phyloP scores from a whole-genome alignment of 1,140 invertebrate genomes.

The Polypedilum pembai region DNA sequence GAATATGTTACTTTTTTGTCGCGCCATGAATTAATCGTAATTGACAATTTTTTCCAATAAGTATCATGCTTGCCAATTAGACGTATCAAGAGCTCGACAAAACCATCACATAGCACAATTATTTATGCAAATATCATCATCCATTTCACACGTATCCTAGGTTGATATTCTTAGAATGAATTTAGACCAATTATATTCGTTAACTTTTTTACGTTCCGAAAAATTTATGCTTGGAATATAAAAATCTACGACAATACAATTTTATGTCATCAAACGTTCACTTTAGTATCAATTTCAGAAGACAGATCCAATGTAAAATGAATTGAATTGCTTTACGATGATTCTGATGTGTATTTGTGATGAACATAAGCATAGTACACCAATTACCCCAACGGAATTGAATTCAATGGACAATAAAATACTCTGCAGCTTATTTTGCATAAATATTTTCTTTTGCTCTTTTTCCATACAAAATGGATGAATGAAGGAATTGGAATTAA shows the following conservation, averaged over 20 bases:
- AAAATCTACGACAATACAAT: neutral
- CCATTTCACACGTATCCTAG: neutral
- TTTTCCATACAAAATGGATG: neutral
- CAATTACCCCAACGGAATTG: neutral
- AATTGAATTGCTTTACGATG: neutral
- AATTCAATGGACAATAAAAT: constrained; percentile 4
- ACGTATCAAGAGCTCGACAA: too few relatives aligned
- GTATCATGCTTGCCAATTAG: too few relatives aligned
- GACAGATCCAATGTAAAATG: neutral
- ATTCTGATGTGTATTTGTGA: neutral
- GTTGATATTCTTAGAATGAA: neutral
- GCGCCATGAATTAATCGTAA: too few relatives aligned
- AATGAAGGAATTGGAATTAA: too few relatives aligned
- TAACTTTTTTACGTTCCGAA: too few relatives aligned
- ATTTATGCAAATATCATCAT: neutral
- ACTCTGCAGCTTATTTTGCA: neutral
- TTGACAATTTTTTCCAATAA: too few relatives aligned
- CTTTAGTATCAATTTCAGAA: constrained; percentile 12
- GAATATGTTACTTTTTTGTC: too few relatives aligned
- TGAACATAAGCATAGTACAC: too few relatives aligned
- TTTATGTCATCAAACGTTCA: neutral
- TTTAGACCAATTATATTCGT: too few relatives aligned
- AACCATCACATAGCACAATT: too few relatives aligned
- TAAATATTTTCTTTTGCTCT: neutral
- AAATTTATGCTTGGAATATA: too few relatives aligned